Evolutionary conservation across 2,888 invertebrate species (phyloP), one percentile per base, ranked within the genome.

Genomic region (Drosophila buzzatii): DNA sequence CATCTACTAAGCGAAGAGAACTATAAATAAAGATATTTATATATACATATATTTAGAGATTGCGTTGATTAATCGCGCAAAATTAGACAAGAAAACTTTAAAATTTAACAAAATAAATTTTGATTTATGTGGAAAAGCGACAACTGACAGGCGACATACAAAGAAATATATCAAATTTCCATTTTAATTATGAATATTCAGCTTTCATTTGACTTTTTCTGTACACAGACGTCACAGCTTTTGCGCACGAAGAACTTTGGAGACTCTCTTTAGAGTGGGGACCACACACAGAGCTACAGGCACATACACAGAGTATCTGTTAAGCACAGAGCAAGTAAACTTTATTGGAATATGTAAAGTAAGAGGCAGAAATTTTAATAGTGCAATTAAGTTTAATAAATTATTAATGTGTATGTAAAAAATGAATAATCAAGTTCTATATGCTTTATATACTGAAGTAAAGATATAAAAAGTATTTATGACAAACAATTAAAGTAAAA

Each of bases 41-140:
- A 37, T 14, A 35, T 37, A 27, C 1, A 49, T 16, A 53, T 23
- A 47, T 41, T 76, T 70, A 67, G 59, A 70, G 49, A 8, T 14
- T n/a, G 18, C 44, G 58, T 65, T 86, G 86, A 86, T 90, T 88
- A 90, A 86, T 90, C 68, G 79, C 77, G 81, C 89, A 79, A 88
- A 86, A 85, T 86, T 86, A 90, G 90, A 86, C 70, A 83, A 65
- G 70, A 89, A 86, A 86, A 71, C 35, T 51, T 85, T 73, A 63
- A 69, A 78, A 75, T 73, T 64, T 56, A 70, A 79, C 67, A 55
- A 64, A 75, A 86, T 86, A 79, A 86, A 89, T 89, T 69, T 72
- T 81, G 86, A 89, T 86, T 79, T 81, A 86, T 89, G 85, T 56
- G 74, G 62, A 82, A 76, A 71, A 56, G 74, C 56, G 71, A 69